These are phyloP conservation scores for Tetragnatha versicolor DNA, from an alignment of 1,140 invertebrate species.

Conservation along the genomic window DNA sequence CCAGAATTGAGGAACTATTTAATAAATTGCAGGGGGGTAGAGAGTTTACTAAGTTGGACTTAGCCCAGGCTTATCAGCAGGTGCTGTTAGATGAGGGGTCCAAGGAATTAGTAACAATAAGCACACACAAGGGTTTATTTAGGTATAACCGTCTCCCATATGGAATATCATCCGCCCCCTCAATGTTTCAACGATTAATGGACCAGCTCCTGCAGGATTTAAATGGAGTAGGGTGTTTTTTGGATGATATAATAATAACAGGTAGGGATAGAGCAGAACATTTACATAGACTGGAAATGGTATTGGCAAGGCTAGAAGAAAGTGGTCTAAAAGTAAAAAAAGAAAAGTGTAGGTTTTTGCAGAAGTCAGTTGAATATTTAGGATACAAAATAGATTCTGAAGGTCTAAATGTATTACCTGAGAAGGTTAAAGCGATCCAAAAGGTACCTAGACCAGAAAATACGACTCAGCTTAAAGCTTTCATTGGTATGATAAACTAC, in stretches of 20 bases:
- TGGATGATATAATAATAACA: too few species aligned
- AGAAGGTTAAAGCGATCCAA: slow-evolving; percentile 62
- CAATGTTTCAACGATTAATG: too few species aligned
- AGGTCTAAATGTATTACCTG: slow-evolving; percentile 62
- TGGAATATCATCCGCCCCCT: too few species aligned
- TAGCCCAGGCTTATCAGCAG: slow-evolving; percentile 60
- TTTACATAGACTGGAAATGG: slow-evolving; percentile 59
- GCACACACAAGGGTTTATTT: slow-evolving; percentile 65
- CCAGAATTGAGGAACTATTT: too few species aligned
- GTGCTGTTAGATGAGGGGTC: slow-evolving; percentile 58
- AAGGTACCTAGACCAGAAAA: slow-evolving; percentile 60
- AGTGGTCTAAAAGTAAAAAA: slow-evolving; percentile 58
- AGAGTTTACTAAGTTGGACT: too few species aligned
- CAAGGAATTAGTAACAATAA: slow-evolving; percentile 58
- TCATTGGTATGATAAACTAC: slow-evolving; percentile 26
- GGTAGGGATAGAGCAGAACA: slow-evolving; percentile 58
- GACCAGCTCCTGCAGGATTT: too few species aligned
- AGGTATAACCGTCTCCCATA: slow-evolving; percentile 33
- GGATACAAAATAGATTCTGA: slow-evolving; percentile 62
- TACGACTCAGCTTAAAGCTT: slow-evolving; percentile 59
- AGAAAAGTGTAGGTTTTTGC: slow-evolving; percentile 62
- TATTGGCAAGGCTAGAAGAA: too few species aligned
- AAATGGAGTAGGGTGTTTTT: too few species aligned
- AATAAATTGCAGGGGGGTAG: too few species aligned
- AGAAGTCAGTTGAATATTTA: slow-evolving; percentile 61